Base-by-base conservation (phyloP, 2,888 invertebrate genomes). In the Drosophila sordidapex region DNA sequence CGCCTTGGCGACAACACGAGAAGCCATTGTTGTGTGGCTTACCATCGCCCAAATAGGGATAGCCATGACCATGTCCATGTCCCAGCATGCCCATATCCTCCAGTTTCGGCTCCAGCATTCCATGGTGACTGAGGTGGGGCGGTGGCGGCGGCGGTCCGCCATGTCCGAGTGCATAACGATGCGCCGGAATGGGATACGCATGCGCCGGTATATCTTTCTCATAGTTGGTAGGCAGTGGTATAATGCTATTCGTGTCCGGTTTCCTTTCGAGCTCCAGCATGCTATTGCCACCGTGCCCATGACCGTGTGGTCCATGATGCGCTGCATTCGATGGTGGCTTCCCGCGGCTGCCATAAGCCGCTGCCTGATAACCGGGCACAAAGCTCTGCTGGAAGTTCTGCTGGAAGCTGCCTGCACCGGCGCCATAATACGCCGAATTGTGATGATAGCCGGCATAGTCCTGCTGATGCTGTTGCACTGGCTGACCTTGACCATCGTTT, bases 1-100 rank as follows among this genome's bases (percentile, higher is more conserved):
- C 95, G 31, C 96, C 96, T 91, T 96, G 95, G 40, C 96, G 95
- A 91, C 96, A 96, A 86, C 96, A 96, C 81, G 96, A 95, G 70
- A 96, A 96, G 11, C 96, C 96, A 53, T 95, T 93, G 87, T 95
- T 95, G 6, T 82, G 35, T 0, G 96, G 96, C 15, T 96, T 96
- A 48, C 96, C 96, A 79, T 96, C 96, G 18, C 96, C 96, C 72
- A 95, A 93, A 91, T 94, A 96, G 74, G 94, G 92, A 89, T 95
- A 95, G 25, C 90, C 27, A 35, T 59, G 59, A 25, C 63, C 74
- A 48, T 87, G 82, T 43, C 90, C 90, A 36, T 90, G 91, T 2
- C 81, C 86, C 53, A 89, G 76, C 82, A 90, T 89, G 43, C 90
- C 90, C 77, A 91, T 89, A 43, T 91, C 91, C 63, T 92, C 91